Evolutionary conservation across 1,140 invertebrate species (phyloP).

Genomic region (Polypedilum pembai): DNA sequence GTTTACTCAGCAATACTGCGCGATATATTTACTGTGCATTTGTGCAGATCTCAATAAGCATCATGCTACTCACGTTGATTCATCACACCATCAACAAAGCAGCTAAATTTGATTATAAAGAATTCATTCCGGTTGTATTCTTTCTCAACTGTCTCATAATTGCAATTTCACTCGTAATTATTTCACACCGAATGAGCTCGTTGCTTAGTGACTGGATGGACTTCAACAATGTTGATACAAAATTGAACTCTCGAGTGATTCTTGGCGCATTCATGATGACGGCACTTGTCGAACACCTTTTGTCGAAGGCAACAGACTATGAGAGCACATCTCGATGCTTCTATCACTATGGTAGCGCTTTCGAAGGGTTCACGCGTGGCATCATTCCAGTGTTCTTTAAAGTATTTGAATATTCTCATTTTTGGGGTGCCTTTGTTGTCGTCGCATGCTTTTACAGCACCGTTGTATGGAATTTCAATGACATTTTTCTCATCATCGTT

Average conservation of each 20-base stretch:
- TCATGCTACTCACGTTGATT: not conserved
- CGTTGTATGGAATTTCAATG: not conserved
- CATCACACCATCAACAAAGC: not conserved
- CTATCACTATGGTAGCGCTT: not conserved
- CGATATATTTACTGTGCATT: not conserved
- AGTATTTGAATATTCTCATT: not conserved
- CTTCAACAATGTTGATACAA: not conserved
- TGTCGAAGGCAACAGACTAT: conserved; percentile 14
- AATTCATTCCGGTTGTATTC: not conserved
- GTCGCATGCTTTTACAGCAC: not conserved
- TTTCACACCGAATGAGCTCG: not conserved
- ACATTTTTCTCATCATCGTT: not conserved
- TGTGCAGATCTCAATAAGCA: not conserved
- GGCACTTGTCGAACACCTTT: not conserved
- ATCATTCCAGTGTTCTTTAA: not conserved
- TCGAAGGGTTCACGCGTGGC: not conserved
- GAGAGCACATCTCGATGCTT: not conserved
- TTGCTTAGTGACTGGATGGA: not conserved
- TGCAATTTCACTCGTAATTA: not conserved
- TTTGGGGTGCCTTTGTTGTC: not conserved
- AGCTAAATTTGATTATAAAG: not conserved
- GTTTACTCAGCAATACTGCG: not conserved
- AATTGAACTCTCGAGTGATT: not conserved
- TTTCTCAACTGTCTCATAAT: not conserved
- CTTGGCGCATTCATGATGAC: not conserved